These are phyloP conservation scores for Halichoerus grypus DNA, from an alignment of 2,113 vertebrate species.

Conservation along the genomic window DNA sequence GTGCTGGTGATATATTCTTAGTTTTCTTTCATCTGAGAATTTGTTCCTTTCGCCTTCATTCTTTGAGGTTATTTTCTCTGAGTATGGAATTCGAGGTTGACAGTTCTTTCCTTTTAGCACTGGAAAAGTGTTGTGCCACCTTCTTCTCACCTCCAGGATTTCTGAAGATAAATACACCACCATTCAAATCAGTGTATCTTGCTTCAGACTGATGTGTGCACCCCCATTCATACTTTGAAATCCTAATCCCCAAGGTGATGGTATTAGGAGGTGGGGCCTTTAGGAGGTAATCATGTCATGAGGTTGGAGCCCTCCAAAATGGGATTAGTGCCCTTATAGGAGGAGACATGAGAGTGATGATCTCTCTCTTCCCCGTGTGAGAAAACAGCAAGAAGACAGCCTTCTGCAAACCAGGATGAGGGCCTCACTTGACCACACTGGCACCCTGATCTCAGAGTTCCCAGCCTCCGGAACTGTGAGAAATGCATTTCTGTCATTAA, in stretches of 20 bases:
- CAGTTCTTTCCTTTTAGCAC: background rate
- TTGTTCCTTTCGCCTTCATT: constrained; percentile 32
- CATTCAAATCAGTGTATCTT: constrained; percentile 20
- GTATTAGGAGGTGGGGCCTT: background rate
- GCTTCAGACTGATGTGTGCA: background rate
- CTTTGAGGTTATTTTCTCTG: background rate
- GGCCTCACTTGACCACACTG: background rate
- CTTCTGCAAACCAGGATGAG: background rate
- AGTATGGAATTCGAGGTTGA: constrained; percentile 25
- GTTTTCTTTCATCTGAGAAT: constrained; percentile 18
- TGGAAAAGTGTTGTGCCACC: background rate
- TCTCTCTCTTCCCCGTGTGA: background rate
- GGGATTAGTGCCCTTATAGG: background rate
- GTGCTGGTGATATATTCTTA: background rate
- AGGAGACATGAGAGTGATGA: background rate
- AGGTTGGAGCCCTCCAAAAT: background rate
- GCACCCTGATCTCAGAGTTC: background rate
- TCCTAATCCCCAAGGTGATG: background rate
- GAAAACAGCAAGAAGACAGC: background rate
- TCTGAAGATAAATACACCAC: constrained; percentile 31
- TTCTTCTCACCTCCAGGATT: background rate
- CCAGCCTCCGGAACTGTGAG: background rate
- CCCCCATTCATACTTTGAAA: background rate
- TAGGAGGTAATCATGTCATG: background rate
- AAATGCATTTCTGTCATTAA: background rate